Base-by-base conservation (phyloP, 2,113 vertebrate genomes). In the Todiramphus saurophagus region DNA sequence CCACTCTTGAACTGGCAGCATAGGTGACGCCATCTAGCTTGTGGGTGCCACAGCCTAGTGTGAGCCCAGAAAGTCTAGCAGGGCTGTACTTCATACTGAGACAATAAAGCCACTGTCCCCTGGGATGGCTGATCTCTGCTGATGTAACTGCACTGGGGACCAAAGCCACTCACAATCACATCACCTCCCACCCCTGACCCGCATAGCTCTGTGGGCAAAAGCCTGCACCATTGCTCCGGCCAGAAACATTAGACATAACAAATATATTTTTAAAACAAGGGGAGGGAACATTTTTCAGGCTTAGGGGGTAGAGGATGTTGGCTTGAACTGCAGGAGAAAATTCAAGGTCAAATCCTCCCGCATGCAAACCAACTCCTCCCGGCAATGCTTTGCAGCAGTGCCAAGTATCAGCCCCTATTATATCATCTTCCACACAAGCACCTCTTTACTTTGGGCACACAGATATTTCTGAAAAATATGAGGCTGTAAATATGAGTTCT, bases 221-320 rank as follows among this genome's bases (percentile, higher is more conserved):
- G 41, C 90, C 84, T 88, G 90, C 53, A 77, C 62, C 78, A 53
- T 62, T 73, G 67, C 70, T 84, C 69, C 15, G 56, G 83, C 94
- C 95, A 95, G 92, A 89, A 82, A 87, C 23, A 59, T 93, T 94
- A 94, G 89, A 96, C 94, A 94, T 24, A 96, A 96, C 93, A 96
- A 95, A 94, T 84, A 48, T 82, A 92, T 94, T 96, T 97, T 94
- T 95, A 94, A 96, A 96, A 60, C 80, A 85, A 83, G 46, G 20
- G 13, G 46, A 31, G 82, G 81, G 81, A 79, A 95, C 41, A 70
- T 89, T 91, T 96, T 95, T 87, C 74, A 96, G 59, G 74, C 83
- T 55, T 91, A 74, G 68, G 46, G 86, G 79, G 46, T 93, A 94
- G 82, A 84, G 24, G 64, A 51, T 91, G 50, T 94, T 93, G 83